phyloP scores from a whole-genome alignment of 2,888 invertebrate species.

The Ptychoptera albimana region DNA sequence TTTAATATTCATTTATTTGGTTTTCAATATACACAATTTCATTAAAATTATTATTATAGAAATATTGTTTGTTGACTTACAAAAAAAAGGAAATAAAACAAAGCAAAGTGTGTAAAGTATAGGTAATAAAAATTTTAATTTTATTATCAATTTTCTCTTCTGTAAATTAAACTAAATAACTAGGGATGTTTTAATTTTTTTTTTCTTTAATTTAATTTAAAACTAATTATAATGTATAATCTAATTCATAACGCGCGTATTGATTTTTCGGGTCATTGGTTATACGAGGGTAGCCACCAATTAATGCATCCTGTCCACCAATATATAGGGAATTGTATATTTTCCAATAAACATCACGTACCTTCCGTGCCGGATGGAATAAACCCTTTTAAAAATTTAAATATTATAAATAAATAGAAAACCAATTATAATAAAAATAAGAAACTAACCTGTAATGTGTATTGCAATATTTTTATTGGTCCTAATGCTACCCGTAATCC shows the following conservation, averaged over 20 bases:
- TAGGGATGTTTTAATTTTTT: too few relatives aligned
- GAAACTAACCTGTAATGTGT: conserved; percentile 84
- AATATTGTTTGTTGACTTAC: too few relatives aligned
- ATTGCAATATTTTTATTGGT: conserved; percentile 91
- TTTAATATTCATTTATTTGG: too few relatives aligned
- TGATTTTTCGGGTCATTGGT: conserved; percentile 90
- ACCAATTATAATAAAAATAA: too few relatives aligned
- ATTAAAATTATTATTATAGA: too few relatives aligned
- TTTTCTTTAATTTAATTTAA: too few relatives aligned
- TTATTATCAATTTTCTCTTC: too few relatives aligned
- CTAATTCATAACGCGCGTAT: conserved; percentile 83
- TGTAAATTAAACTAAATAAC: too few relatives aligned
- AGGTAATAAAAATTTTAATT: too few relatives aligned
- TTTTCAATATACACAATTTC: too few relatives aligned
- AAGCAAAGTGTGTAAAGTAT: too few relatives aligned
- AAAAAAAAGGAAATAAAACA: too few relatives aligned
- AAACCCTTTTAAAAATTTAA: conserved; percentile 53
- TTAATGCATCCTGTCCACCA: conserved; percentile 94
- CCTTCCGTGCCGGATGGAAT: conserved; percentile 98
- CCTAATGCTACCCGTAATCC: conserved; percentile 94
- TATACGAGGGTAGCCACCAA: conserved; percentile 94
- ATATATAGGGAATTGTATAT: conserved; percentile 98
- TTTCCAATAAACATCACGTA: conserved; percentile 99
- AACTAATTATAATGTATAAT: conserved; percentile 63
- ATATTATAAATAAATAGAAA: conserved; percentile 6